Base-by-base conservation (phyloP, 2,888 invertebrate genomes). In the Neuroscelio doddi region DNA sequence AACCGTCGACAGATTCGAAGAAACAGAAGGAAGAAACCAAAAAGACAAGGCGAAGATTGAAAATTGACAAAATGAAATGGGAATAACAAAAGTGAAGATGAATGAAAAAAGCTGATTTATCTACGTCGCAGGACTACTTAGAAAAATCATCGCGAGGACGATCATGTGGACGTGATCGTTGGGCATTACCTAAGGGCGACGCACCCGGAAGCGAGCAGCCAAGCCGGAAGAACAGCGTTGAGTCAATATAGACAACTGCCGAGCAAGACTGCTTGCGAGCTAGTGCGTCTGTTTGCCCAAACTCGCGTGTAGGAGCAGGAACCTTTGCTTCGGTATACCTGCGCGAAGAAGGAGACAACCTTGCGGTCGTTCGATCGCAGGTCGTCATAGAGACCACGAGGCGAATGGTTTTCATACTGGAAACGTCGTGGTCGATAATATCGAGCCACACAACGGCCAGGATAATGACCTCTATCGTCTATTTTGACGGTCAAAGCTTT, bases 381-480 rank as follows among this genome's bases (percentile, higher is more conserved):
- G 46, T 52, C 53, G 58, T 80, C 80, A 81, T 80, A 79, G 80
- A 75, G 78, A 81, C 36, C 50, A 26, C 41, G 38, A 38, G 51
- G 38, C 42, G 15, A 17, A 38, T 26, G 42, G 38, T 49, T 49
- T 27, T 29, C 29, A 36, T 38, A 12, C 12, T 39, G 50, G 42
- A 42, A 45, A 49, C 69, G 69, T 75, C 77, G 72, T 62, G 77
- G 73, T 79, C 79, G 80, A 80, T 80, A 77, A 64, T 74, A 80
- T 79, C 74, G 78, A 80, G 68, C 71, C 42, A 53, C 26, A 50
- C 46, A 34, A 36, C 45, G 61, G 71, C 69, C 71, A 75, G 72
- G 81, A 82, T 81, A 80, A 79, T 81, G 82, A 82, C 79, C 81
- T 78, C 78, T 34, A 72, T 46, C 49, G 38, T 8, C 41, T 15